Evolutionary conservation across 2,797 vertebrate genomes (phyloP).

Genomic region (Pipistrellus nathusii): DNA sequence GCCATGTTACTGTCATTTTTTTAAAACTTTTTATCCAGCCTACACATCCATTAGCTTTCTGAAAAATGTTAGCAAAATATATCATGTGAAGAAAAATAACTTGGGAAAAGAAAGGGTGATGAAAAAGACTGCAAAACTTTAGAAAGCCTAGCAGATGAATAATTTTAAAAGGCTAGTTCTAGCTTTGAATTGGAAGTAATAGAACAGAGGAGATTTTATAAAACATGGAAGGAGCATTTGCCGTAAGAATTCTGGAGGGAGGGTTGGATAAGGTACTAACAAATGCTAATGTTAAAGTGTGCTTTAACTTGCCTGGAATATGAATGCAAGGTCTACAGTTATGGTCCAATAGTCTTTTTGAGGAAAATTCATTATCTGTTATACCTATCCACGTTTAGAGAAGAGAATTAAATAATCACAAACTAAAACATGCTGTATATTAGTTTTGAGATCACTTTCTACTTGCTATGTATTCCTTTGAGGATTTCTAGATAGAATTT

Average conservation of each 20-base stretch:
- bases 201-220: neutral
- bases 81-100: neutral
- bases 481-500: slow-evolving; percentile 75
- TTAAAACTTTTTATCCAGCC: neutral
- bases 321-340: neutral
- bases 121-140: neutral
- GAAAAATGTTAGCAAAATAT: slow-evolving; percentile 44
- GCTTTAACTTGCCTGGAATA: neutral
- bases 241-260: neutral
- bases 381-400: slow-evolving; percentile 53
- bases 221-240: neutral
- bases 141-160: neutral
- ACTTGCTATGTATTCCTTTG: slow-evolving; percentile 69
- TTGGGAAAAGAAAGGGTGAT: neutral
- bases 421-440: slow-evolving; percentile 61
- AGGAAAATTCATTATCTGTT: slow-evolving; percentile 66
- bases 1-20: slow-evolving; percentile 26
- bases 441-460: slow-evolving; percentile 64
- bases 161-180: slow-evolving; percentile 41
- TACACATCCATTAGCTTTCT: neutral
- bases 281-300: neutral
- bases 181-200: neutral
- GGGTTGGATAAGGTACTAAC: neutral
- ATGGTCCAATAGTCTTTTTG: neutral
- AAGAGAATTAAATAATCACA: slow-evolving; percentile 60